Percentiles rank a stretch among this genome's conserved stretches.
These are phyloP conservation scores for Montipora foliosa DNA, from an alignment of 64 coral and sea anemone genomes.

Conservation along the genomic window DNA sequence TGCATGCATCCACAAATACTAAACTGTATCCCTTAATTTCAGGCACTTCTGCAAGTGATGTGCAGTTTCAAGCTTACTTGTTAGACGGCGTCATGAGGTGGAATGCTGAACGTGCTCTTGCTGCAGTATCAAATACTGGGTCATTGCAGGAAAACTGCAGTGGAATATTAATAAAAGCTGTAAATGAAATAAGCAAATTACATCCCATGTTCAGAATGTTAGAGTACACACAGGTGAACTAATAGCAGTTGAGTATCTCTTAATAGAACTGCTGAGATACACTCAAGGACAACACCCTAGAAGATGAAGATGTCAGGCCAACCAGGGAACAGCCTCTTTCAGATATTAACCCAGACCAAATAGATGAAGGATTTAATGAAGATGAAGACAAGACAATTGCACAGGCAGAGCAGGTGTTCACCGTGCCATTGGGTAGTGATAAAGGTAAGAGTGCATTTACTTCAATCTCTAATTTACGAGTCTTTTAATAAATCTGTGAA, in stretches of 20 bases:
- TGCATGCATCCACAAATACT: slow-evolving; percentile 18
- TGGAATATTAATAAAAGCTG: no score
- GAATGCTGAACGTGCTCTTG: slow-evolving; percentile 60
- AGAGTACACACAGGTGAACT: slow-evolving; percentile 55
- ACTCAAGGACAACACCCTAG: background rate
- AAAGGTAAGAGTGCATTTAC: background rate
- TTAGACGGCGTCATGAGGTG: slow-evolving; percentile 55
- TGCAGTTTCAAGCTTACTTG: slow-evolving; percentile 73
- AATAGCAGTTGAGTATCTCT: slow-evolving; percentile 70
- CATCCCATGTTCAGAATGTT: background rate
- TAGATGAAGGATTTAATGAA: slow-evolving; percentile 51
- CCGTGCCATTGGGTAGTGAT: background rate
- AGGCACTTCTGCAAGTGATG: slow-evolving; percentile 43
- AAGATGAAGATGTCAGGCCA: background rate
- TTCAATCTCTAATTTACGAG: no score
- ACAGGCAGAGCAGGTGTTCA: background rate
- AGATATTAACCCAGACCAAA: slow-evolving; percentile 15
- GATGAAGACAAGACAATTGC: slow-evolving; percentile 44
- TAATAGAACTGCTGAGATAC: slow-evolving; percentile 41
- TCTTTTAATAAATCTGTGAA: background rate
- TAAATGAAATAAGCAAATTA: slow-evolving; percentile 36
- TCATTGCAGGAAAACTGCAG: background rate
- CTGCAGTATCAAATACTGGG: slow-evolving; percentile 1
- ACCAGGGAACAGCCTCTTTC: background rate
- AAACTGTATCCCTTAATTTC: background rate